phyloP scores from a whole-genome alignment of 2,888 invertebrate genomes.

The Cephus nigrinus region DNA sequence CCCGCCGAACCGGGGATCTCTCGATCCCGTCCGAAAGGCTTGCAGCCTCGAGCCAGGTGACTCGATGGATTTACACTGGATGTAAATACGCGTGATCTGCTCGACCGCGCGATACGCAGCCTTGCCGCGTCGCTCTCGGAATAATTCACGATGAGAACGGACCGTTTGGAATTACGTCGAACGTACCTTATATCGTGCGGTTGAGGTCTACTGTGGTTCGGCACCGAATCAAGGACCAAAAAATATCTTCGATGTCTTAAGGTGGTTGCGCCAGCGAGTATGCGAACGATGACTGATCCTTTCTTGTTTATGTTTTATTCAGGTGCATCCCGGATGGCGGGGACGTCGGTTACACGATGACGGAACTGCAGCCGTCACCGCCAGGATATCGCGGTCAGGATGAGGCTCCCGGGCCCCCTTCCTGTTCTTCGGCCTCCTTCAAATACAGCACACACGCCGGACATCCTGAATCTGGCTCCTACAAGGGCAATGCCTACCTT shows the following conservation, averaged over 20 bases:
- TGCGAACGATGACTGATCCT: not conserved
- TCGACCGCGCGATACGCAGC: not conserved
- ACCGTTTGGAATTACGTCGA: not conserved
- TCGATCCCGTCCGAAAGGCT: slow-evolving; percentile 9
- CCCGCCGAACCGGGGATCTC: slow-evolving; percentile 25
- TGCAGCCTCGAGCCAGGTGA: slow-evolving; percentile 27
- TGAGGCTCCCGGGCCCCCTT: slow-evolving; percentile 59
- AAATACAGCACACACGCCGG: slow-evolving; percentile 54
- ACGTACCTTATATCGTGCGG: not conserved
- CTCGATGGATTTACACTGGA: slow-evolving; percentile 21
- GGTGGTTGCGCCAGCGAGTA: not conserved
- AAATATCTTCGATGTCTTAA: not conserved
- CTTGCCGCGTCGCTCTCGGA: not conserved
- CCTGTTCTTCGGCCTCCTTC: slow-evolving; percentile 54
- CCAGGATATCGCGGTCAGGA: slow-evolving; percentile 64
- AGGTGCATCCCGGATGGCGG: slow-evolving; percentile 66
- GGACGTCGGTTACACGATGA: slow-evolving; percentile 65
- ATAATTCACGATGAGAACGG: not conserved
- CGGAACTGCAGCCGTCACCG: slow-evolving; percentile 65
- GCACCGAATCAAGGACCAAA: not conserved
- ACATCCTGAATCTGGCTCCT: slow-evolving; percentile 52
- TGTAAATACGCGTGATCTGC: not conserved
- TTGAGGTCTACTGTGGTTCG: too few relatives aligned
- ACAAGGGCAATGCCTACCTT: slow-evolving; percentile 53
- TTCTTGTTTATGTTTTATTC: slow-evolving; percentile 19